Conservation (phyloP, 2,888 invertebrate species). For the Dasysyrphus tricinctus region DNA sequence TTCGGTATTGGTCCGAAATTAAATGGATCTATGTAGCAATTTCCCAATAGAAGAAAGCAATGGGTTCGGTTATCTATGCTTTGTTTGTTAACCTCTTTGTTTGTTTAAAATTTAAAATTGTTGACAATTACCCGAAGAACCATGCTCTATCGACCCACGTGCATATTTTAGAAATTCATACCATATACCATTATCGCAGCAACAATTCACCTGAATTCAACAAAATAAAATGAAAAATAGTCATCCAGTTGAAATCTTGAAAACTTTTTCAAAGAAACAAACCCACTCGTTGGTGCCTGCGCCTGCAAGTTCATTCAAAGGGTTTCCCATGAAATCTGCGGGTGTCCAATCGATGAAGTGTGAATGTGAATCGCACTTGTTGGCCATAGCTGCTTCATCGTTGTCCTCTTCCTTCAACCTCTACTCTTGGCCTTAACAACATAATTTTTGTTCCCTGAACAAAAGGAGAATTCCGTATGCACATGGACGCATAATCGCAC, state of each 20-base stretch:
- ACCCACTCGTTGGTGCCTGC: conserved; percentile 17
- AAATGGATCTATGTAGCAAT: too few relatives aligned
- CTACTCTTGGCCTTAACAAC: conserved; percentile 21
- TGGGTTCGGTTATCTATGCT: too few relatives aligned
- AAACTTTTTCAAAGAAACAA: conserved; percentile 4
- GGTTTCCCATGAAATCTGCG: conserved; percentile 49
- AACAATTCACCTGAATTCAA: conserved; percentile 35
- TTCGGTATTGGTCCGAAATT: too few relatives aligned
- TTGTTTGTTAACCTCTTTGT: too few relatives aligned
- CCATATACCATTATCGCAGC: too few relatives aligned
- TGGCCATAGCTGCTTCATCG: neutral
- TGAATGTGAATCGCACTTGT: conserved; percentile 55
- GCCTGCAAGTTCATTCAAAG: conserved; percentile 20
- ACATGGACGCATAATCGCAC: neutral
- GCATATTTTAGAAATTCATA: too few relatives aligned
- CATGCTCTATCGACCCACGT: too few relatives aligned
- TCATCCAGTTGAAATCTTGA: conserved; percentile 7
- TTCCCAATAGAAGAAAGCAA: too few relatives aligned
- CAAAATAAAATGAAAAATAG: neutral
- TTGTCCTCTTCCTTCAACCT: neutral
- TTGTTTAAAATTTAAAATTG: too few relatives aligned
- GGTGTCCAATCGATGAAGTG: conserved; percentile 68
- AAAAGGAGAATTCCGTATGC: conserved; percentile 4
- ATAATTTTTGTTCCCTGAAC: neutral
- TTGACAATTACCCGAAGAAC: too few relatives aligned